phyloP scores from a whole-genome alignment of 2,113 vertebrate genomes.

The Alethe diademata region DNA sequence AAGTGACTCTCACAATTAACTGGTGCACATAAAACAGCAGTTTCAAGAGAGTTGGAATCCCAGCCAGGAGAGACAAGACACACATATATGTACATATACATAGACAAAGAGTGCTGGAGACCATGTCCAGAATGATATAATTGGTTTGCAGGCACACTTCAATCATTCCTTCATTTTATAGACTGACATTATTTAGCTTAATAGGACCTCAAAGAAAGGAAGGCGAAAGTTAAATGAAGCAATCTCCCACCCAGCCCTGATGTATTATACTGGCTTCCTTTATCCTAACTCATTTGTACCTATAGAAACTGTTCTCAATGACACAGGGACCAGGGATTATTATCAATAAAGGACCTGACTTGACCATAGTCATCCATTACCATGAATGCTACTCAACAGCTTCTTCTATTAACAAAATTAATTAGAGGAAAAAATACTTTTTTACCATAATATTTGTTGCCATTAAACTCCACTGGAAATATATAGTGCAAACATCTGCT shows the following conservation, averaged over 20 bases:
- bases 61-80: constrained; percentile 5
- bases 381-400: constrained; percentile 2
- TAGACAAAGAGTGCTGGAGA: constrained; percentile 22
- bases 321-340: constrained; percentile 25
- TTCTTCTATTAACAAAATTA: background rate
- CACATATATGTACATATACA: background rate
- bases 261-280: constrained; percentile 42
- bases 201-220: constrained; percentile 53
- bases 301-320: constrained; percentile 56
- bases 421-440: background rate
- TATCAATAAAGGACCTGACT: constrained; percentile 25
- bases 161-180: constrained; percentile 25
- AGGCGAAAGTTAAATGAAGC: constrained; percentile 60
- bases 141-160: constrained; percentile 46
- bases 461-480: background rate
- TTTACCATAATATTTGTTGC: background rate
- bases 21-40: background rate
- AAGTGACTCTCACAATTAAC: background rate
- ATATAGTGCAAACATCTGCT: constrained; percentile 1
- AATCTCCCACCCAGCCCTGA: constrained; percentile 44
- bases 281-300: constrained; percentile 28
- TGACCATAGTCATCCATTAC: background rate
- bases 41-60: constrained; percentile 24
- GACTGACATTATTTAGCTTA: constrained; percentile 45
- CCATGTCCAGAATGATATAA: constrained; percentile 39